These are phyloP conservation scores for Scaeva pyrastri DNA, from an alignment of 2,888 invertebrate genomes.

Conservation along the genomic window DNA sequence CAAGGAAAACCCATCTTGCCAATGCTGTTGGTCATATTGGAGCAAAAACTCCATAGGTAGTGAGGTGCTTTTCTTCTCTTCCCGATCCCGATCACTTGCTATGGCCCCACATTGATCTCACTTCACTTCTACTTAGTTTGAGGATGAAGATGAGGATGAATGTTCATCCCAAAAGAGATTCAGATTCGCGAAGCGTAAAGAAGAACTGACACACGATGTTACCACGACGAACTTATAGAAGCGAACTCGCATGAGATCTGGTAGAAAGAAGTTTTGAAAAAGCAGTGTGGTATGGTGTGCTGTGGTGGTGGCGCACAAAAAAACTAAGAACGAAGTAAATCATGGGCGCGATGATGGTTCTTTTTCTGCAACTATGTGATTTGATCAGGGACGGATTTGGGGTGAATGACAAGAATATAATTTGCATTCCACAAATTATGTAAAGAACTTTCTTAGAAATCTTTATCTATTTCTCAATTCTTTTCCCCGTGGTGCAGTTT, in stretches of 20 bases:
- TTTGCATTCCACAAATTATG: too few relatives aligned
- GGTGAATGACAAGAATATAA: not conserved
- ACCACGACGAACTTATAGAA: conserved; percentile 31
- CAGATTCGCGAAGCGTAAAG: conserved; percentile 71
- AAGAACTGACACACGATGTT: conserved; percentile 61
- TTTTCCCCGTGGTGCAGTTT: too few relatives aligned
- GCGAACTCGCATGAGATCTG: conserved; percentile 17
- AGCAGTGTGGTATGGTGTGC: too few relatives aligned
- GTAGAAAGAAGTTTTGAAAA: not conserved
- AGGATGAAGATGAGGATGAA: conserved; percentile 66
- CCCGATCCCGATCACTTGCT: conserved; percentile 9
- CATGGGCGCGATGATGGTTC: conserved; percentile 65
- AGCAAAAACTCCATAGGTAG: conserved; percentile 12
- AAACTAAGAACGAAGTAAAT: conserved; percentile 50
- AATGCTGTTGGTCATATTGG: conserved; percentile 24
- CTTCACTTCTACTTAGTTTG: conserved; percentile 68
- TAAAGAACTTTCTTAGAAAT: too few relatives aligned
- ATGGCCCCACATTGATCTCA: conserved; percentile 43
- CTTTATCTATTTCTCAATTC: too few relatives aligned
- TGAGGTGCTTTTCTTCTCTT: too few relatives aligned
- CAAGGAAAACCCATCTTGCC: conserved; percentile 13
- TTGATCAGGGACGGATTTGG: conserved; percentile 10
- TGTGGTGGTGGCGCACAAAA: conserved; percentile 18
- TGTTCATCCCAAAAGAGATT: conserved; percentile 58
- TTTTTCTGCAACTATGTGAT: conserved; percentile 26